Conservation (phyloP, 1,140 invertebrate genomes). For the Drosophila ercepeae region DNA sequence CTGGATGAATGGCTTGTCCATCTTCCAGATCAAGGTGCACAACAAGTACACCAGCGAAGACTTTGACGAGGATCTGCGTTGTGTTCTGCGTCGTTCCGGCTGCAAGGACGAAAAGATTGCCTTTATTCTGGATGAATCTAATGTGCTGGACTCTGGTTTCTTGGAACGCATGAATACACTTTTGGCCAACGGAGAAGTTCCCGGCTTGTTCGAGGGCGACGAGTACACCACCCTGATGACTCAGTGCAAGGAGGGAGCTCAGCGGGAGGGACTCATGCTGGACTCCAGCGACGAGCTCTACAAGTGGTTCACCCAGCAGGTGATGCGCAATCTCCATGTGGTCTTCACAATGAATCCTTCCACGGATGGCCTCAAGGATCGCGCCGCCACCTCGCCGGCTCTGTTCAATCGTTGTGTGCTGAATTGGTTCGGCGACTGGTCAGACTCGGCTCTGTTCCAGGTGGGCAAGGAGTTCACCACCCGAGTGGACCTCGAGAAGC, state of each 20-base stretch:
- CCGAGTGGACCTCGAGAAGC: constrained; percentile 92
- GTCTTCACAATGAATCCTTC: constrained; percentile 99
- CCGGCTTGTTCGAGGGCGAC: constrained; percentile 96
- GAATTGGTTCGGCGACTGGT: constrained; percentile 99
- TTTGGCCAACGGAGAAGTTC: constrained; percentile 97
- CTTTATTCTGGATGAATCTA: constrained; percentile 99
- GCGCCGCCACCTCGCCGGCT: constrained; percentile 99
- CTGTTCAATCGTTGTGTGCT: constrained; percentile 99
- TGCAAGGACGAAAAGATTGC: constrained; percentile 99
- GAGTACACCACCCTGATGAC: constrained; percentile 99
- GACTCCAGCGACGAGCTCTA: constrained; percentile 99
- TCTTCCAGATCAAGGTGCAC: constrained; percentile 99
- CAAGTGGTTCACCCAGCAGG: constrained; percentile 98
- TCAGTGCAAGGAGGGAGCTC: constrained; percentile 99
- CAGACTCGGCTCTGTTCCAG: constrained; percentile 96
- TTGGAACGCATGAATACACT: constrained; percentile 99
- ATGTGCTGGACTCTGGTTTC: constrained; percentile 99
- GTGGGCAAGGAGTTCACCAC: constrained; percentile 95
- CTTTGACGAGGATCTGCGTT: constrained; percentile 99
- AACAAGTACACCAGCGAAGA: constrained; percentile 99
- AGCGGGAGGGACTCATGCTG: constrained; percentile 98
- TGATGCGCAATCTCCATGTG: constrained; percentile 99
- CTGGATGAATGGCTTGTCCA: constrained; percentile 99
- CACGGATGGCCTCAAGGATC: constrained; percentile 98
- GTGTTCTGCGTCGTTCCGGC: constrained; percentile 96